Base-by-base conservation (phyloP, 2,113 vertebrate genomes). In the Urocolius indicus region DNA sequence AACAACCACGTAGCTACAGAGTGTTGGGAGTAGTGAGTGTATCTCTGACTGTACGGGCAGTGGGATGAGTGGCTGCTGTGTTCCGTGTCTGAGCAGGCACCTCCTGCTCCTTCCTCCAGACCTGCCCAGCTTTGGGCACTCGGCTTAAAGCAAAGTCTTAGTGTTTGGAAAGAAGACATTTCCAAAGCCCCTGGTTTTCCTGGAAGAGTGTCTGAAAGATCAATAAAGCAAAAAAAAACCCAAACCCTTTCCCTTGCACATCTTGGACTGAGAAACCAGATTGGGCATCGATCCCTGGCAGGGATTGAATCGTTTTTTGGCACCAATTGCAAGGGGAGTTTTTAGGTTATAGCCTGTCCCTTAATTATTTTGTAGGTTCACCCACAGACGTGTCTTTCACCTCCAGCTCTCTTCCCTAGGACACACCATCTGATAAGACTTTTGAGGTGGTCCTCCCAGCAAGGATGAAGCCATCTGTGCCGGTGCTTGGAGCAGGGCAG, bases 21-120 rank as follows among this genome's bases (percentile, higher is more conserved):
- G 16, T 0, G 14, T 3, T 17, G 5, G 52, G 71, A 46, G 48
- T 1, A 12, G 57, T 3, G 14, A 32, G 57, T n/a, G 3, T 0
- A 8, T 23, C 24, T 30, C 16, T 61, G 68, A 1, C 21, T 16
- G 12, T 5, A 1, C 20, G 10, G 1, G 45, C 3, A 29, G 21
- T 32, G 1, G 6, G 63, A 17, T 16, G 38, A 62, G 4, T 38
- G 15, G 38, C 11, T 49, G 58, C 20, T n/a, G n/a, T n/a, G n/a
- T n/a, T n/a, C 38, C 12, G 38, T 41, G 38, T 41, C 38, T 41
- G 38, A 41, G 38, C 48, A 11, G 16, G 16, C 15, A 16, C 41
- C 4, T 5, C 24, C 30, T 6, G 68, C 27, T 49, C 23, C 36
- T 52, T 49, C 23, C 36, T 52, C 61, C 55, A 38, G 5, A 36